Conservation (phyloP, 2,113 vertebrate species). For the Ovis aries region ARS-UI_Ramb_v3.0 NC_056066.1:6394001-6394500, state of each 20-base stretch:
- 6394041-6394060: background rate
- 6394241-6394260: background rate
- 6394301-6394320: background rate
- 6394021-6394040: background rate
- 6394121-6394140: background rate
- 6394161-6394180: background rate
- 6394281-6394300: background rate
- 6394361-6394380: background rate
- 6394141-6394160: background rate
- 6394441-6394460: background rate
- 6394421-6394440: background rate
- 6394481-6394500: background rate
- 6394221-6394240: background rate
- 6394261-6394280: background rate
- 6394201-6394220: background rate
- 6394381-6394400: background rate
- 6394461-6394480: background rate
- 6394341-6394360: background rate
- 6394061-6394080: background rate
- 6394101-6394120: background rate
- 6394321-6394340: background rate
- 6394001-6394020: background rate
- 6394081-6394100: background rate
- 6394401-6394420: background rate
- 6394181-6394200: background rate